These are phyloP conservation scores for Osmerus mordax DNA, from an alignment of 2,113 vertebrate genomes.

Conservation along the genomic window DNA sequence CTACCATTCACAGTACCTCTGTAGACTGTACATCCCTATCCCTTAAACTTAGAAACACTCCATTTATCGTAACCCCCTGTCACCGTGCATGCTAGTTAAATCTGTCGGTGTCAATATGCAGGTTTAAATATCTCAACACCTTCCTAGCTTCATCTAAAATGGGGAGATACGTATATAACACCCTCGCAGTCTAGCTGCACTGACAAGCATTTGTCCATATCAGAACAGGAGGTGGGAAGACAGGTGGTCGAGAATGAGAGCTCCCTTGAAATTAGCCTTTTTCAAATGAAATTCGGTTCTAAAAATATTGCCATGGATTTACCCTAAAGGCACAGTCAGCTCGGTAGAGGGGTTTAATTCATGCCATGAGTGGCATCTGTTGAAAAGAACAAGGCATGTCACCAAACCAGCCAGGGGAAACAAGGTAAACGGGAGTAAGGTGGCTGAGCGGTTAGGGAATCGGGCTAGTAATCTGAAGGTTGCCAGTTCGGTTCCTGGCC, in stretches of 20 bases:
- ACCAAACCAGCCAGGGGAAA: constrained; percentile 7
- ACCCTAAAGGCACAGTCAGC: constrained; percentile 23
- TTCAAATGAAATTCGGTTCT: no score
- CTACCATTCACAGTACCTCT: no score
- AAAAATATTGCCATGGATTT: no score
- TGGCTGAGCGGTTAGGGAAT: no score
- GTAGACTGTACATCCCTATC: no score
- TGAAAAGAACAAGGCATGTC: constrained; percentile 20
- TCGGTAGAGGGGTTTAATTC: constrained; percentile 29
- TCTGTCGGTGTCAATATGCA: neutral
- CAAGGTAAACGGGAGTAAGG: neutral
- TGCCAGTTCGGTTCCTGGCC: no score
- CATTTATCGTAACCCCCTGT: constrained; percentile 2
- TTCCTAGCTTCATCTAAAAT: constrained; percentile 2
- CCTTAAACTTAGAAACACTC: no score
- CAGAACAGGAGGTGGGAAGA: constrained; percentile 4
- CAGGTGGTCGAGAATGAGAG: constrained; percentile 2
- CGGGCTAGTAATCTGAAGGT: no score
- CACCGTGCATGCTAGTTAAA: constrained; percentile 32
- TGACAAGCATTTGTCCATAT: constrained; percentile 14
- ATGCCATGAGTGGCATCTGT: constrained; percentile 33
- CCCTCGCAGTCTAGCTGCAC: constrained; percentile 1
- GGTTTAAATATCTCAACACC: neutral
- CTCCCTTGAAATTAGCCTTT: no score
- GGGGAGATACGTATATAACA: neutral